Evolutionary conservation across 1,140 invertebrate genomes (phyloP), one percentile per base, ranked within the genome.

Genomic region (Pogonus chalceus): DNA sequence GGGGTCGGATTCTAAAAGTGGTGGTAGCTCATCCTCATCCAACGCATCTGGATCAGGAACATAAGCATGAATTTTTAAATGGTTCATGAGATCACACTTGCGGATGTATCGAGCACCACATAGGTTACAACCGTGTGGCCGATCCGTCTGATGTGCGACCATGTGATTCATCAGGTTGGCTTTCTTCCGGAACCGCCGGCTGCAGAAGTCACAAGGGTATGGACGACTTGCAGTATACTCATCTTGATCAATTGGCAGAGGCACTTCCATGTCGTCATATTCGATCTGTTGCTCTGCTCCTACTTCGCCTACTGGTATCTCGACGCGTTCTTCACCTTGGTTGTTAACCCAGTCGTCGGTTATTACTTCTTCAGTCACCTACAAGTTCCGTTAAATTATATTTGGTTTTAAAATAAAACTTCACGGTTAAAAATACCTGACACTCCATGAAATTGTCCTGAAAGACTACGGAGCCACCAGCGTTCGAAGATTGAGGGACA

Each of bases 141-240:
- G 70, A 65, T 89, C 85, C 23, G 82, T 86, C 65, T 89, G 85
- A 72, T 90, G 87, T 0, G 85, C 80, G 1, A 88, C 78, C 84
- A 90, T 89, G 62, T 90, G 87, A 65, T 85, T 87, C 79, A 88
- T 87, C 0, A 89, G 71, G 54, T 85, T 87, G 12, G 82, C 82
- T 64, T 90, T 90, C 64, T 89, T 89, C 2, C 85, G 77, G 63
- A 90, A 90, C 46, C 87, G 76, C 7, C 86, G 76, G 46, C 84
- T 88, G 62, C 88, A 90, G 65, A 89, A 88, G 63, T 91, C 87
- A 62, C 88, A 91, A 0, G 87, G 87, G 74, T 86, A 88, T 0
- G 87, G 87, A n/a, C 86, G 77, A 56, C 83, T 78, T 1, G 83
- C 82, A 23, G 84, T 87, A 62, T 88, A 88, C 55, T 87, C 81